Percentiles rank a stretch among this genome's conserved stretches.
Evolutionary conservation across 2,797 vertebrate species (phyloP).

Genomic region (Crypturellus tataupa): DNA sequence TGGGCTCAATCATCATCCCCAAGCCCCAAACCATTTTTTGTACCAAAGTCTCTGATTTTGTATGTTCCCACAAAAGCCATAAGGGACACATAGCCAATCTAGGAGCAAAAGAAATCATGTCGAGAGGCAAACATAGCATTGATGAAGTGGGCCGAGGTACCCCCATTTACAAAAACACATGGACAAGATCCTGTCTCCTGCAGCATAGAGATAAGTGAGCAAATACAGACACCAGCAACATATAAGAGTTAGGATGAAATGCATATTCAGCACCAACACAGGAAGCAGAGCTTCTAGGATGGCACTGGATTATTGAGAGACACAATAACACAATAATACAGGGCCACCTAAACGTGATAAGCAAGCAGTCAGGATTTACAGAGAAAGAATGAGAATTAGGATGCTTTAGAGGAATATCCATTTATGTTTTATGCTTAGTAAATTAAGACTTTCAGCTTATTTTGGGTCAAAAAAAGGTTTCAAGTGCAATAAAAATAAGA

Average conservation of each 20-base stretch:
- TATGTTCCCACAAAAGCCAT: not conserved
- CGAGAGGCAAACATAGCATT: not conserved
- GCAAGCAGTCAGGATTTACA: not conserved
- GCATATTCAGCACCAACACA: not conserved
- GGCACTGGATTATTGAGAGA: not conserved
- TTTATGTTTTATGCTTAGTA: not conserved
- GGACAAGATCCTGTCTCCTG: not conserved
- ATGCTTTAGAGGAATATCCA: not conserved
- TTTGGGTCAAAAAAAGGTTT: not conserved
- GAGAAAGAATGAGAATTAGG: not conserved
- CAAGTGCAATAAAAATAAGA: not conserved
- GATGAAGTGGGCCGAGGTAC: not conserved
- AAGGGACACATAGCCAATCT: rapidly evolving
- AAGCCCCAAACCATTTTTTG: not conserved
- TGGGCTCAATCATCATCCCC: not conserved
- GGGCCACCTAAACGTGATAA: not conserved
- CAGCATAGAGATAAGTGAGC: not conserved
- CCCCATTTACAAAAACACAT: rapidly evolving
- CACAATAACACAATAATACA: no score
- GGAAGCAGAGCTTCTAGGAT: not conserved
- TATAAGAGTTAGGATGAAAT: not conserved
- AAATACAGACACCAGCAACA: not conserved
- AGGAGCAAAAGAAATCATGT: not conserved
- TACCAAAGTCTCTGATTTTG: not conserved
- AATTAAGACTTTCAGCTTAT: not conserved